A percentile compares a stretch with the other conserved stretches of the same genome.
phyloP scores from a whole-genome alignment of 2,113 vertebrate species.

The Gavia stellata region DNA sequence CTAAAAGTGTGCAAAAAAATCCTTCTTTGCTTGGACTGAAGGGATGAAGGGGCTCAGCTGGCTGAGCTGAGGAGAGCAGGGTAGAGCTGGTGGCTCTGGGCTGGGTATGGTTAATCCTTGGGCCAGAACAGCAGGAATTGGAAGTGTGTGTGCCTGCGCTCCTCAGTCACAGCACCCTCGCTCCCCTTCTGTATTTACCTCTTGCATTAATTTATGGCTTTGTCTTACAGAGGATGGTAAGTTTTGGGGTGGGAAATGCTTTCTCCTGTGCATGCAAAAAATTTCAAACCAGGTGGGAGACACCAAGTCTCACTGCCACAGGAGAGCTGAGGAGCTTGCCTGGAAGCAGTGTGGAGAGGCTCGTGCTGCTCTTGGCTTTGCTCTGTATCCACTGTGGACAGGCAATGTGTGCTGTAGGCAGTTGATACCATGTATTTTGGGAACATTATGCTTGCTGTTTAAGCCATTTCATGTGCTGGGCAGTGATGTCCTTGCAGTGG shows the following conservation, averaged over 20 bases:
- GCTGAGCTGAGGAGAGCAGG: background rate
- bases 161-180: background rate
- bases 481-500: background rate
- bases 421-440: background rate
- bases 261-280: background rate
- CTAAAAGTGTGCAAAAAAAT: background rate
- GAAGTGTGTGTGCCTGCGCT: background rate
- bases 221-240: background rate
- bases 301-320: background rate
- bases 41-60: background rate
- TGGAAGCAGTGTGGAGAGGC: background rate
- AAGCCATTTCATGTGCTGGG: background rate
- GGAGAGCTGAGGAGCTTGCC: background rate
- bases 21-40: background rate
- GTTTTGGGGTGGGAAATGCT: background rate
- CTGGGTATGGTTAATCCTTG: background rate
- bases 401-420: background rate
- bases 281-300: background rate
- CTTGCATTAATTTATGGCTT: background rate
- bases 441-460: background rate
- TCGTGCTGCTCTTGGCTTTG: background rate
- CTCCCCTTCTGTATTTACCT: background rate
- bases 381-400: background rate
- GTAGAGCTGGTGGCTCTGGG: background rate
- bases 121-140: background rate